These are phyloP conservation scores for Myxocyprinus asiaticus DNA, from an alignment of 2,113 vertebrate species.

Conservation along the genomic window DNA sequence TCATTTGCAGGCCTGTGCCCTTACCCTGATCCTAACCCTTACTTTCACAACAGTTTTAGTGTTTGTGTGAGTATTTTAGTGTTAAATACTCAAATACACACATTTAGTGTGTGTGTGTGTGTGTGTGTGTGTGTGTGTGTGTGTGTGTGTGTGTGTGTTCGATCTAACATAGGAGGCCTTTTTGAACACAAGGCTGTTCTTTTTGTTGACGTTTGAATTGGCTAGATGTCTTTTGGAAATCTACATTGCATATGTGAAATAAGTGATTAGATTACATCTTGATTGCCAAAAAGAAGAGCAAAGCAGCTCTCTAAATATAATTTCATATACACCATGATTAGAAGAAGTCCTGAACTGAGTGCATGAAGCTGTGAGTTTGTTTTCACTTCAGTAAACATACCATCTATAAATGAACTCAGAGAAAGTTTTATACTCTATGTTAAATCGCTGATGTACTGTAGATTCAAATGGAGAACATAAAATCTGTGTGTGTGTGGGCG, in stretches of 20 bases:
- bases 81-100: too few relatives aligned
- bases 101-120: conserved; percentile 1
- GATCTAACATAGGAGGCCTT: conserved; percentile 15
- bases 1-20: too few relatives aligned
- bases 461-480: conserved; percentile 6
- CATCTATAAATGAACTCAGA: conserved; percentile 15
- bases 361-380: background rate
- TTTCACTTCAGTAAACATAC: conserved; percentile 21
- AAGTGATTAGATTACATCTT: conserved; percentile 26
- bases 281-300: conserved; percentile 33
- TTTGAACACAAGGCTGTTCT: background rate
- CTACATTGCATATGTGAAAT: conserved; percentile 17
- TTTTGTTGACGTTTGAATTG: background rate
- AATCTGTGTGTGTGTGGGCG: background rate
- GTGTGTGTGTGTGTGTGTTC: conserved; percentile 17
- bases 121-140: conserved; percentile 9
- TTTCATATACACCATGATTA: conserved; percentile 35
- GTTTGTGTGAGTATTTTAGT: too few relatives aligned
- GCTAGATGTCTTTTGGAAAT: conserved; percentile 1
- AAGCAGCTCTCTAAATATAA: conserved; percentile 16
- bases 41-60: too few relatives aligned
- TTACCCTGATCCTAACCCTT: too few relatives aligned
- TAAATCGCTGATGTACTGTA: background rate
- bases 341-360: background rate
- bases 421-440: background rate